Evolutionary conservation across 92 coral and sea anemone genomes (phyloP), one percentile per base, ranked within the genome.

Genomic region (Montipora capitata): DNA sequence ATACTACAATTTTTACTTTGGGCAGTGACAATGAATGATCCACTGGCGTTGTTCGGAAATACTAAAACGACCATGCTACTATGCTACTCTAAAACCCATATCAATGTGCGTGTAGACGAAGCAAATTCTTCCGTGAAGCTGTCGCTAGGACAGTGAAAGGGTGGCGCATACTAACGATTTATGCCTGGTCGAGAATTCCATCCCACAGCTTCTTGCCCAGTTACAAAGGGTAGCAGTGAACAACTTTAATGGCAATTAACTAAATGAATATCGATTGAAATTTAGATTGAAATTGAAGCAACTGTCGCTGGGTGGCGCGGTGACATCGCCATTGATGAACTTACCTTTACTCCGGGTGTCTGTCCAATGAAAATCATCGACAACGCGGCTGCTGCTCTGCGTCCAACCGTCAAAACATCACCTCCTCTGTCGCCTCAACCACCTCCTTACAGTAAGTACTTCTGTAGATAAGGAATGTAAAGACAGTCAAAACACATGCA

Each of bases 281-380:
- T 61, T 12, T 72, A 91, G 94, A 62, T 91, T 67, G 89, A 86
- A 68, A 74, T 91, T 10, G 87, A 82, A 57, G 94, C 94, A 17
- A 68, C 89, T 61, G 88, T 91, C 15, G 79, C 40, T 40, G 91
- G 94, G 5, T 91, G 94, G 94, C 85, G 89, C 7, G 85, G 94
- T 4, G 94, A 91, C 63, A 91, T 91, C 18, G 94, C 94, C 3
- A 81, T 91, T 18, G 94, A 91, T 35, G 85, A 91, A 11, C 39
- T 91, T 1, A 20, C 49, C 15, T 91, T 91, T 15, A 87, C 88
- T 15, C 68, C 91, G 2, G 86, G 82, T 59, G 18, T 8, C 35
- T 91, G 94, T 41, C 91, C 91, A 3, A 13, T 59, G 3, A 48
- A 49, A 42, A 4, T 54, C 61, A 17, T 44, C 15, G 57, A 4